Evolutionary conservation across 2,113 vertebrate species (phyloP).

Genomic region (Circaetus cinerascens): DNA sequence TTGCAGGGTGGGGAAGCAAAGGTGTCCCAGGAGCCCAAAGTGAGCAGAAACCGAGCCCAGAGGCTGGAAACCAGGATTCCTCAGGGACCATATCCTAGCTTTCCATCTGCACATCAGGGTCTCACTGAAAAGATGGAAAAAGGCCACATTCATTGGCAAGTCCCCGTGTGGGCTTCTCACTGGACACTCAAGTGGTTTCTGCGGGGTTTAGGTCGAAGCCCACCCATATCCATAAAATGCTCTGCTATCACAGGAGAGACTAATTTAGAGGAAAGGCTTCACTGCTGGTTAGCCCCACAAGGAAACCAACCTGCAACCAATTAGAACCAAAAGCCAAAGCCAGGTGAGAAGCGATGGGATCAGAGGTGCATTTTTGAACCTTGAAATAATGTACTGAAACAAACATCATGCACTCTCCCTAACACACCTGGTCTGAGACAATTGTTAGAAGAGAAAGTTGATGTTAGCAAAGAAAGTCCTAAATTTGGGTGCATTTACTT

Average conservation of each 20-base stretch:
- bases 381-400: background rate
- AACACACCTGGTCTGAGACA: fast-evolving
- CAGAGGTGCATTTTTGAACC: background rate
- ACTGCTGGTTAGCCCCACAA: background rate
- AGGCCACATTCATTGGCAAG: background rate
- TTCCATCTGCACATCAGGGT: background rate
- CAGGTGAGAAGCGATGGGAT: fast-evolving
- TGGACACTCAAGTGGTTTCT: background rate
- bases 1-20: background rate
- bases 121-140: background rate
- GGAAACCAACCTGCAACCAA: background rate
- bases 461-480: background rate
- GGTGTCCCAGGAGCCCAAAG: background rate
- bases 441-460: background rate
- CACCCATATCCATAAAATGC: background rate
- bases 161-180: background rate
- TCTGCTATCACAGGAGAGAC: background rate
- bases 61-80: background rate
- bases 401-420: background rate
- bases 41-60: background rate
- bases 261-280: background rate
- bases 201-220: background rate
- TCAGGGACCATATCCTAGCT: background rate
- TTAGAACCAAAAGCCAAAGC: background rate
- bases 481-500: background rate